Evolutionary conservation across 1,140 invertebrate genomes (phyloP).

Genomic region (Planococcus citri): DNA sequence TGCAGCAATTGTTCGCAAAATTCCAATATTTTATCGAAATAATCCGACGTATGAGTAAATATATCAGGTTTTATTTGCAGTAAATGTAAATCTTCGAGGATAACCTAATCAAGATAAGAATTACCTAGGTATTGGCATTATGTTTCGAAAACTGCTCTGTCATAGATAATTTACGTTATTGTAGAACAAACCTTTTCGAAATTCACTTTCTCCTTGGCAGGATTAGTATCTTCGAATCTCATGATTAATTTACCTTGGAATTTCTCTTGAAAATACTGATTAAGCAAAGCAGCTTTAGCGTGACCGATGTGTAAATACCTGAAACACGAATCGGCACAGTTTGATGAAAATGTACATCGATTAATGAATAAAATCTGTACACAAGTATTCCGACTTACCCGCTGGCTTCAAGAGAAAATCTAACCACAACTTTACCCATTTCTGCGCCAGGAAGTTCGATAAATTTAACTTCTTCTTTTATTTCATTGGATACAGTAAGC

Average conservation of each 20-base stretch:
- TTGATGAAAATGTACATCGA: too few species aligned
- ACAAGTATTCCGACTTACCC: too few species aligned
- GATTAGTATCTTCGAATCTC: constrained; percentile 99
- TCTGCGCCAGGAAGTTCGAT: constrained; percentile 90
- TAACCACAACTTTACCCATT: constrained; percentile 80
- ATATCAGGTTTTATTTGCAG: constrained; percentile 83
- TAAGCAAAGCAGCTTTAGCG: constrained; percentile 95
- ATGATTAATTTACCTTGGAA: constrained; percentile 94
- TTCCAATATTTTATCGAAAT: constrained; percentile 83
- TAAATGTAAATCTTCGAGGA: constrained; percentile 85
- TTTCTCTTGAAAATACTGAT: constrained; percentile 89
- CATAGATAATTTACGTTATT: background rate
- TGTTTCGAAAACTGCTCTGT: too few species aligned
- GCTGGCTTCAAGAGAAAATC: constrained; percentile 98
- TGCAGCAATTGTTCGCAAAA: constrained; percentile 82
- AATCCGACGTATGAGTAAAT: constrained; percentile 92
- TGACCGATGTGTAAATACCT: constrained; percentile 96
- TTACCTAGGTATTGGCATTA: too few species aligned
- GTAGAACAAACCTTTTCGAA: constrained; percentile 65
- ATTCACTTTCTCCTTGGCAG: constrained; percentile 95
- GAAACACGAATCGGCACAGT: constrained; percentile 29
- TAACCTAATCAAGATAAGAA: constrained; percentile 49
- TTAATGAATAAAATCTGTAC: constrained; percentile 8
- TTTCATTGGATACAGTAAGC: too few species aligned
- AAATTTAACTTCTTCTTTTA: constrained; percentile 84